A percentile compares a stretch with the other conserved stretches of the same genome.
Evolutionary conservation across 2,888 invertebrate genomes (phyloP).

Genomic region (Drosophila putrida): DNA sequence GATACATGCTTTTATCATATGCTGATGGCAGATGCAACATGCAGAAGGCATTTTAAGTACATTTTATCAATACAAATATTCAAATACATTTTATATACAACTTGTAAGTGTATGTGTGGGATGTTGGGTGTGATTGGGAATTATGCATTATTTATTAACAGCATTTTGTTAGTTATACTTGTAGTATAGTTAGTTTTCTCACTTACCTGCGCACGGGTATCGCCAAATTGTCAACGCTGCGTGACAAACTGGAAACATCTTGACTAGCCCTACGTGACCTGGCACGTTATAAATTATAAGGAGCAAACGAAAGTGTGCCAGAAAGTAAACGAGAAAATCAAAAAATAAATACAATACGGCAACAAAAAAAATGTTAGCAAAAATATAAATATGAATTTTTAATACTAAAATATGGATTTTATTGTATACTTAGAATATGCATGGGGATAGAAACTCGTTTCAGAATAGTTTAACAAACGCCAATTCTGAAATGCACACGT

Average conservation of each 20-base stretch:
- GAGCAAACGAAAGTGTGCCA: constrained; percentile 82
- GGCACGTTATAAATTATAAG: constrained; percentile 83
- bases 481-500: constrained; percentile 62
- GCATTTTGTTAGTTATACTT: not conserved
- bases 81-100: constrained; percentile 14
- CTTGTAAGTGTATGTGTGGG: not conserved
- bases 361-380: constrained; percentile 22
- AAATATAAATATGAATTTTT: constrained; percentile 23
- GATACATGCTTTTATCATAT: constrained; percentile 31
- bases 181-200: constrained; percentile 12
- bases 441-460: not conserved
- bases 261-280: constrained; percentile 96
- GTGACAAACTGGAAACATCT: constrained; percentile 89
- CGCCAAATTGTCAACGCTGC: constrained; percentile 89
- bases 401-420: constrained; percentile 15
- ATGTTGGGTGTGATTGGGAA: constrained; percentile 1
- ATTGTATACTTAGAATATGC: constrained; percentile 9
- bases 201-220: constrained; percentile 88
- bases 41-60: constrained; percentile 25
- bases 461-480: constrained; percentile 71
- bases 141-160: constrained; percentile 1
- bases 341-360: constrained; percentile 63
- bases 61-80: constrained; percentile 5
- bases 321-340: constrained; percentile 66
- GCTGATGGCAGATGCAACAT: constrained; percentile 39